Base-by-base conservation (phyloP, 2,888 invertebrate species). In the Cephus runcator region DNA sequence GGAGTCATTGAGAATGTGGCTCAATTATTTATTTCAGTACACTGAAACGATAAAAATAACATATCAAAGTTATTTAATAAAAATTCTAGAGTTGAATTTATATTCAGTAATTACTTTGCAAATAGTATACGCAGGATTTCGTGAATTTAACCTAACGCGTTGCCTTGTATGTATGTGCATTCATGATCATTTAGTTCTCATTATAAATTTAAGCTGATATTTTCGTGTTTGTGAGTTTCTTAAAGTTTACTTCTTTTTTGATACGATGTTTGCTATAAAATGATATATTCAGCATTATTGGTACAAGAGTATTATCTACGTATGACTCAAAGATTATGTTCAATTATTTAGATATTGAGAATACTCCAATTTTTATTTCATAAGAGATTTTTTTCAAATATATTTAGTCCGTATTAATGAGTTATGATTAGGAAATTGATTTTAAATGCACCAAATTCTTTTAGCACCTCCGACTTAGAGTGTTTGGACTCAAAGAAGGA, bases 401-500 rank as follows among this genome's bases (percentile, higher is more conserved):
- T 23, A 56, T 56, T 56, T 56, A 23, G 2, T 56, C 6, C 9
- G 2, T 56, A 6, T 23, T 56, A 56, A 2, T 9, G 56, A 56
- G 2, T 23, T 56, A 23, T 9, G 23, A 56, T 56, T 56, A 56
- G 56, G 15, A 6, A 23, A 56, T 56, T 1, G 23, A 56, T 56
- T 56, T 23, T 23, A 56, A 23, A 56, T 56, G 9, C 56, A 23
- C 23, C 9, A 56, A 23, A 23, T 56, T 23, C 23, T 71, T 81
- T 12, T 75, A 91, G 91, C 78, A 85, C 87, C 23, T 91, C 91
- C 11, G 91, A 91, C 83, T 81, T 89, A 71, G 91, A 91, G 79
- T 88, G 86, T 81, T 79, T 88, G 75, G 87, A 88, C 9, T 79
- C 83, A 35, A 90, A 87, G 75, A 85, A 84, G 75, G 89, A 89